These are phyloP conservation scores for Syrmaticus mikado DNA, from an alignment of 2,113 vertebrate species.

Conservation along the genomic window DNA sequence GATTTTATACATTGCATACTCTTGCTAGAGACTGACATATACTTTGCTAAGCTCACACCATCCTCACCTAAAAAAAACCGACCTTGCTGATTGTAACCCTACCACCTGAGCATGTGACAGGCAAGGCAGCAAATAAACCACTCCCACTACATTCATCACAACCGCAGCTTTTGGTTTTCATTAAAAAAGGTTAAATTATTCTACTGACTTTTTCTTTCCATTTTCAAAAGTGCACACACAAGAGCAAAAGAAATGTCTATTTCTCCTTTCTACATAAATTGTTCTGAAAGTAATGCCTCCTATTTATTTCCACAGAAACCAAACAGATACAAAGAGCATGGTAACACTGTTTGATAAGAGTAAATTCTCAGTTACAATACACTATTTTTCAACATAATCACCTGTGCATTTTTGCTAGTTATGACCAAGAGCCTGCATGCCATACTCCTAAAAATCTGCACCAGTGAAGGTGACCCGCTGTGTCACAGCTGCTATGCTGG, in stretches of 20 bases:
- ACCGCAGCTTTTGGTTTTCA: neutral
- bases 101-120: neutral
- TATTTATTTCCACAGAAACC: too few relatives aligned
- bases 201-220: neutral
- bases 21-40: neutral
- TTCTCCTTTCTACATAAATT: neutral
- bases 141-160: neutral
- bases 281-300: too few relatives aligned
- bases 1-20: neutral
- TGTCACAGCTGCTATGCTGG: too few relatives aligned
- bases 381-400: too few relatives aligned
- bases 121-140: neutral
- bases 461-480: too few relatives aligned
- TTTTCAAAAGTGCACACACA: neutral
- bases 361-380: too few relatives aligned
- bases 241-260: neutral
- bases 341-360: too few relatives aligned
- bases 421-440: too few relatives aligned
- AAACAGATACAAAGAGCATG: too few relatives aligned
- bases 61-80: neutral
- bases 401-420: too few relatives aligned
- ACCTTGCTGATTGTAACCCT: neutral
- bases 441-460: too few relatives aligned
- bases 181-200: neutral
- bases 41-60: neutral